phyloP scores from a whole-genome alignment of 2,113 vertebrate species.

The Phaetusa simplex region DNA sequence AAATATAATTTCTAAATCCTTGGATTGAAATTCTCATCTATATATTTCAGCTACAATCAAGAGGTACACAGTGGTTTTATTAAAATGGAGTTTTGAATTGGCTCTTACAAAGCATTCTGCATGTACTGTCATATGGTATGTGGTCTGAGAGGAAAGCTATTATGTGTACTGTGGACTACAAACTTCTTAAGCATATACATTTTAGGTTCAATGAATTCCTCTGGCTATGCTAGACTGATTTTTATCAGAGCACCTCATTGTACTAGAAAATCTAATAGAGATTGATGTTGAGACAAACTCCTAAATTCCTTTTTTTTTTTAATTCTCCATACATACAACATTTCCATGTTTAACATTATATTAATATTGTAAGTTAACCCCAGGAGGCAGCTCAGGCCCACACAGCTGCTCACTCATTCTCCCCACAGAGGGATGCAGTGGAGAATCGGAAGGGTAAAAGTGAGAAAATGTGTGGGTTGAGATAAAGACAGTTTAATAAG shows the following conservation, averaged over 20 bases:
- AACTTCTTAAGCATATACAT: background rate
- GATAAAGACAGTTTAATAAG: background rate
- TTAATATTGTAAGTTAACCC: background rate
- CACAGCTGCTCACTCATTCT: background rate
- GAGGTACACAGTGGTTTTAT: background rate
- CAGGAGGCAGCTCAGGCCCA: background rate
- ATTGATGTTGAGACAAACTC: background rate
- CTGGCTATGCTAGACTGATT: background rate
- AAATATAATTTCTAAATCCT: background rate
- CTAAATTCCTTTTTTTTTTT: background rate
- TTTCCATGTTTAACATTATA: background rate
- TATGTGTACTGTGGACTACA: background rate
- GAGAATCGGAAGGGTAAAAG: background rate
- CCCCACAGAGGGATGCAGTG: background rate
- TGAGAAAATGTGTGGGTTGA: background rate
- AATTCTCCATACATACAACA: background rate
- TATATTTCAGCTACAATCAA: background rate
- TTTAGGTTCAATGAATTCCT: background rate
- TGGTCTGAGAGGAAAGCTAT: background rate
- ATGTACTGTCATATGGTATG: background rate
- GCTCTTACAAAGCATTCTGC: background rate
- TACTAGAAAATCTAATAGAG: background rate
- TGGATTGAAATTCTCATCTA: background rate
- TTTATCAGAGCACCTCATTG: background rate
- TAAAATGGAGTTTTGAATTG: background rate